Conservation (phyloP, 1,140 invertebrate species). For the Drosophila mojavensis region DNA sequence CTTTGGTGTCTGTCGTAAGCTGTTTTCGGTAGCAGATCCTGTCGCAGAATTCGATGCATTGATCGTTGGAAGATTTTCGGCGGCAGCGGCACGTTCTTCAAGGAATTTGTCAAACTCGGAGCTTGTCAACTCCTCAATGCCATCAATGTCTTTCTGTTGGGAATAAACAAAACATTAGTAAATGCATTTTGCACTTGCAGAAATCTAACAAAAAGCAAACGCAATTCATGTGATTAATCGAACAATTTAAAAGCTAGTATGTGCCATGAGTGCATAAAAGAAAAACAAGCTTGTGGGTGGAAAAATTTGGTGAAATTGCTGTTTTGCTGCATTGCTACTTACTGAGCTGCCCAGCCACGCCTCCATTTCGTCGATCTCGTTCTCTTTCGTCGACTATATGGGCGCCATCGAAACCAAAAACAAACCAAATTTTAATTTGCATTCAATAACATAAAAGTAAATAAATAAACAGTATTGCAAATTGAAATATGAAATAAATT, state of each 20-base stretch:
- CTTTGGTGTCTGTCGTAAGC: conserved; percentile 79
- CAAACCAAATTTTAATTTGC: conserved; percentile 60
- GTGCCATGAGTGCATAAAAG: conserved; percentile 14
- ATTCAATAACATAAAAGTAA: conserved; percentile 46
- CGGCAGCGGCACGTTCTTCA: conserved; percentile 93
- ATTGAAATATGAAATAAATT: conserved; percentile 39
- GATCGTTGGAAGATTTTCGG: conserved; percentile 87
- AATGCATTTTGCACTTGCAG: neutral
- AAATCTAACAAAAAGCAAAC: conserved; percentile 27
- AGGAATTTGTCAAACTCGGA: conserved; percentile 97
- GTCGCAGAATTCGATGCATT: conserved; percentile 69
- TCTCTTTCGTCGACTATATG: conserved; percentile 89
- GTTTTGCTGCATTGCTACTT: conserved; percentile 80
- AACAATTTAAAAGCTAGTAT: conserved; percentile 41
- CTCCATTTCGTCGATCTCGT: conserved; percentile 97
- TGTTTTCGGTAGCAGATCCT: conserved; percentile 41
- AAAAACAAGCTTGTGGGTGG: conserved; percentile 36
- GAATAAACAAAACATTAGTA: conserved; percentile 25
- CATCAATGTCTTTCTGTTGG: conserved; percentile 76
- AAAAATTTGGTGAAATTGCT: conserved; percentile 16
- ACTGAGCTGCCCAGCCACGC: conserved; percentile 92
- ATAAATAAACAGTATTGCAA: conserved; percentile 31
- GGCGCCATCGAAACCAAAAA: conserved; percentile 45
- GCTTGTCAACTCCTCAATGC: conserved; percentile 90
- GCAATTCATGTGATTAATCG: conserved; percentile 35